Evolutionary conservation across 1,140 invertebrate genomes (phyloP).

Genomic region (Kradibia gibbosae): DNA sequence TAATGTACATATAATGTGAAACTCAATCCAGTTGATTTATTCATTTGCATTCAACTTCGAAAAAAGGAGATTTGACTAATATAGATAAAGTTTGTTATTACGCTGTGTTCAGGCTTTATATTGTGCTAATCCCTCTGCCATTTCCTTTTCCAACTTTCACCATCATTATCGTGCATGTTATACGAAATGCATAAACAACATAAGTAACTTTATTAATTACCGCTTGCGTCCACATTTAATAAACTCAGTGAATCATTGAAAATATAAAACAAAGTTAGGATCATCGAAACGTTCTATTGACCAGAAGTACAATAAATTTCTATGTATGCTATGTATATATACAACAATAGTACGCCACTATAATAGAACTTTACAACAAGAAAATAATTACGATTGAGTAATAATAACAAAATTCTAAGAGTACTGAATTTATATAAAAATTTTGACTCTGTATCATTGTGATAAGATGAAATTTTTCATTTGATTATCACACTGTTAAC

Average conservation of each 20-base stretch:
- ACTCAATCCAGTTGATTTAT: conserved; percentile 22
- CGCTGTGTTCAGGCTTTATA: conserved; percentile 44
- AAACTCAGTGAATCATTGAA: conserved; percentile 23
- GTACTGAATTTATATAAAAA: neutral
- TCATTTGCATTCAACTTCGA: conserved; percentile 1
- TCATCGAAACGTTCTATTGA: neutral
- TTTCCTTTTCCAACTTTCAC: conserved; percentile 51
- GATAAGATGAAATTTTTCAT: neutral
- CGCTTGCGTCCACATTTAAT: conserved; percentile 37
- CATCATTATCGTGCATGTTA: conserved; percentile 48
- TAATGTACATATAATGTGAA: neutral
- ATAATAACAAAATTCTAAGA: neutral
- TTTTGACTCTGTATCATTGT: neutral
- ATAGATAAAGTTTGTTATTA: conserved; percentile 24
- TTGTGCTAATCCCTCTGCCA: conserved; percentile 49
- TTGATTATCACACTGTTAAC: too few relatives aligned
- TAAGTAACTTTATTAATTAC: conserved; percentile 44
- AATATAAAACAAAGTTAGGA: conserved; percentile 16
- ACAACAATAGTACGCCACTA: neutral
- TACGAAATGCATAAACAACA: conserved; percentile 25
- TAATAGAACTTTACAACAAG: conserved; percentile 7
- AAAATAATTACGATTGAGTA: too few relatives aligned
- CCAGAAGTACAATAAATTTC: conserved; percentile 1
- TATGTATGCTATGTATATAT: neutral
- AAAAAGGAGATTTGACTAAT: conserved; percentile 28